Conservation (phyloP, 2,113 vertebrate species). For the Lophius piscatorius region DNA sequence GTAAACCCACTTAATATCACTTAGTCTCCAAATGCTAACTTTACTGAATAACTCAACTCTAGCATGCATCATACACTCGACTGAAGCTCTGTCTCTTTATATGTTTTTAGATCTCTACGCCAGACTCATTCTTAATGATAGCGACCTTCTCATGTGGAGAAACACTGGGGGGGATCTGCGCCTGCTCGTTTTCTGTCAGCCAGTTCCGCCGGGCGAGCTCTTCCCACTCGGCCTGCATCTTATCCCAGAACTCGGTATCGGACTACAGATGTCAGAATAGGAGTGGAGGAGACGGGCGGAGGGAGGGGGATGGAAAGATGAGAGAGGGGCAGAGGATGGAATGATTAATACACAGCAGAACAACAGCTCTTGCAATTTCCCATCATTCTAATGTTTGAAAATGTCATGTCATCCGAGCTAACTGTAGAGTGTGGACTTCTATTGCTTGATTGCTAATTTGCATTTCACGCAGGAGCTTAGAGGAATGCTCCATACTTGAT, state of each 20-base stretch:
- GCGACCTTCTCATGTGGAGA: constrained; percentile 94
- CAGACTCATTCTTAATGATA: constrained; percentile 17
- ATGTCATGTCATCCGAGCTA: constrained; percentile 41
- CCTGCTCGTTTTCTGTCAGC: constrained; percentile 92
- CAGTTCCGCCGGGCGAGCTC: constrained; percentile 97
- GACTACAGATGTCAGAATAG: constrained; percentile 80
- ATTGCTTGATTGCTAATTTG: constrained; percentile 43
- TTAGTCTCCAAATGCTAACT: no score
- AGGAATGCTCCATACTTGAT: no score
- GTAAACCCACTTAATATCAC: no score
- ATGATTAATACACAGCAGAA: constrained; percentile 35
- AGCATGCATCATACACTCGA: neutral
- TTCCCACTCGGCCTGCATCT: constrained; percentile 99
- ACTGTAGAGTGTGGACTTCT: constrained; percentile 16
- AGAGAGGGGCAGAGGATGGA: constrained; percentile 7
- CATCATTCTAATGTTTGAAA: constrained; percentile 34
- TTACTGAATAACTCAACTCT: neutral
- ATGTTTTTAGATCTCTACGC: neutral
- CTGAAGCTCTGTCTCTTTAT: no score
- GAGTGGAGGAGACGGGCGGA: neutral
- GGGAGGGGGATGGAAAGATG: neutral
- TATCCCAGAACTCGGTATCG: constrained; percentile 99
- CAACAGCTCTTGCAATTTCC: constrained; percentile 36
- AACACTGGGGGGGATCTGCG: constrained; percentile 84
- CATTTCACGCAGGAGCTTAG: constrained; percentile 1